phyloP scores from a whole-genome alignment of 2,797 vertebrate genomes.

The Gastrophryne carolinensis region DNA sequence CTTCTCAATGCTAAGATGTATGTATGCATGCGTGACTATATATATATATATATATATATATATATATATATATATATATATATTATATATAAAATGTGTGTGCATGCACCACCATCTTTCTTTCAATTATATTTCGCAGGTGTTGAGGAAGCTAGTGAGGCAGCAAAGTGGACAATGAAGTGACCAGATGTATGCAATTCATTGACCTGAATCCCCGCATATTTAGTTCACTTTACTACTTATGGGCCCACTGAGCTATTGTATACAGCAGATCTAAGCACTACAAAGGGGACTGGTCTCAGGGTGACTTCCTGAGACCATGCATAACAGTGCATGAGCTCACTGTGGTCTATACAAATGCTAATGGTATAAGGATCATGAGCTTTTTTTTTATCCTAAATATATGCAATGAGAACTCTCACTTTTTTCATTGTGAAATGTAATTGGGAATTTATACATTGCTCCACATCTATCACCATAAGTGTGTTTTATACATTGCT shows the following conservation, averaged over 20 bases:
- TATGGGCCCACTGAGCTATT: conserved; percentile 38
- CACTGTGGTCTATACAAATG: background rate
- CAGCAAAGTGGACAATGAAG: conserved; percentile 45
- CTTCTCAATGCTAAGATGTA: no score
- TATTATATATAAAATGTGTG: no score
- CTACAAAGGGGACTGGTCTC: conserved; percentile 35
- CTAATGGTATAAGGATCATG: background rate
- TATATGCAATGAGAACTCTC: background rate
- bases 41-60: no score
- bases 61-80: no score
- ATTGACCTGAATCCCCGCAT: conserved; percentile 34
- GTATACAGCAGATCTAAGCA: conserved; percentile 24
- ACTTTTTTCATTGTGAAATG: background rate
- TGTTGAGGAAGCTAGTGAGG: conserved; percentile 19
- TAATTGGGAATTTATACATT: no score
- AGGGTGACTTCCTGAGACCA: conserved; percentile 35
- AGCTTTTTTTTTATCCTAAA: background rate
- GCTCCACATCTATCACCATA: no score
- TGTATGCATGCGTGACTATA: no score
- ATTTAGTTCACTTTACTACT: conserved; percentile 53
- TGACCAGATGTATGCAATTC: conserved; percentile 12
- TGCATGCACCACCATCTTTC: no score
- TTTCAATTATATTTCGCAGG: no score
- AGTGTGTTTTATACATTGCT: no score
- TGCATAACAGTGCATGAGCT: conserved; percentile 28